phyloP scores from a whole-genome alignment of 2,113 vertebrate species.

The Emydocephalus ijimae region DNA sequence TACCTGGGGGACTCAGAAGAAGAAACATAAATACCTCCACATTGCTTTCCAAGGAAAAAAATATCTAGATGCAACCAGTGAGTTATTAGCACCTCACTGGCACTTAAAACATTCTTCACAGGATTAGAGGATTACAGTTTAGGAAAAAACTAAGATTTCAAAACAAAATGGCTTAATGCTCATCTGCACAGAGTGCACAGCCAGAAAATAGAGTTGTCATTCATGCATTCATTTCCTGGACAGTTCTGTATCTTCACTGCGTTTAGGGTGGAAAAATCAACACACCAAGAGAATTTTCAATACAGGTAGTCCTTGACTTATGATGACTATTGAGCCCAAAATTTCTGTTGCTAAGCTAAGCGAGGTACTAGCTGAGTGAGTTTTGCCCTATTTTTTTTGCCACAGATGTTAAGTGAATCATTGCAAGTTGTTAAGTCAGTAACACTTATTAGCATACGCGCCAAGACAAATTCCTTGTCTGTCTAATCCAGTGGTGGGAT shows the following conservation, averaged over 20 bases:
- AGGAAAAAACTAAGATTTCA: not conserved
- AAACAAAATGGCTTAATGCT: conserved; percentile 45
- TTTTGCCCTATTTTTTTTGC: too few relatives aligned
- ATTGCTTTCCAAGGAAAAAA: not conserved
- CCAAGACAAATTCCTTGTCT: too few relatives aligned
- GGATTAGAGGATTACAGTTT: not conserved
- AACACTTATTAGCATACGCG: too few relatives aligned
- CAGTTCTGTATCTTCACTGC: not conserved
- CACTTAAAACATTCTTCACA: not conserved
- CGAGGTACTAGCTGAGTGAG: too few relatives aligned
- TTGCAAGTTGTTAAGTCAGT: too few relatives aligned
- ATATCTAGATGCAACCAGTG: not conserved
- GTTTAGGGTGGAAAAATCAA: not conserved
- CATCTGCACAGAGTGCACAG: not conserved
- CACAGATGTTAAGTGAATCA: too few relatives aligned
- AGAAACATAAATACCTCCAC: not conserved
- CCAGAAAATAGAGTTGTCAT: not conserved
- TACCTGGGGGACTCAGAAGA: not conserved
- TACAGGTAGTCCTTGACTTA: not conserved
- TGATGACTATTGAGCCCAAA: too few relatives aligned
- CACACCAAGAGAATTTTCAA: not conserved
- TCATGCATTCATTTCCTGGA: not conserved
- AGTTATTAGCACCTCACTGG: not conserved
- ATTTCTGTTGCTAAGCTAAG: too few relatives aligned
- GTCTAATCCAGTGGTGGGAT: too few relatives aligned